A percentile compares a stretch with the other conserved stretches of the same genome.
phyloP scores from a whole-genome alignment of 2,113 vertebrate genomes.

The Bos taurus region ARS-UCD2.0 NC_037334.1:66450501-66451000 shows the following conservation, averaged over 20 bases:
- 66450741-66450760: background rate
- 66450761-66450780: background rate
- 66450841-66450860: background rate
- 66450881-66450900: background rate
- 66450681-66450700: background rate
- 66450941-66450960: background rate
- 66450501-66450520: background rate
- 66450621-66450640: background rate
- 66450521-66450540: background rate
- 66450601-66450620: background rate
- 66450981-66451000: background rate
- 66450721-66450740: rapidly evolving
- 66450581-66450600: background rate
- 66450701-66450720: background rate
- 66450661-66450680: background rate
- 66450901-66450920: background rate
- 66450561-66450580: background rate
- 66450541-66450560: background rate
- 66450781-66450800: background rate
- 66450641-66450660: background rate
- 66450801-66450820: background rate
- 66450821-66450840: background rate
- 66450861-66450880: background rate
- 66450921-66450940: background rate
- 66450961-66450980: background rate